Evolutionary conservation across 2,888 invertebrate genomes (phyloP).

Genomic region (Trichopoda pennipes): DNA sequence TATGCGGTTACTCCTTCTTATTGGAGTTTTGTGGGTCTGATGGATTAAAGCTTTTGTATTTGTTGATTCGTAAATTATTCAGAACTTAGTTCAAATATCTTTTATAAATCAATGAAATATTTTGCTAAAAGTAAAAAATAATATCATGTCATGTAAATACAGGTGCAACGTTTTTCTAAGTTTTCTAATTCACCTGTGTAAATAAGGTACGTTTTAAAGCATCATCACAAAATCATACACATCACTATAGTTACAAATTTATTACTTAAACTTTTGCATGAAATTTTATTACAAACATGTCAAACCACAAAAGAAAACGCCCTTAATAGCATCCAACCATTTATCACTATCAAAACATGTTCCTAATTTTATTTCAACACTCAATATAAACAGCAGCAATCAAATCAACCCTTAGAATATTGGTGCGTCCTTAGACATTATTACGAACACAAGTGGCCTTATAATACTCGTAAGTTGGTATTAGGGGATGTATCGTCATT

Average conservation of each 20-base stretch:
- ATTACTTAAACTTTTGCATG: neutral
- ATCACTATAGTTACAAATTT: constrained; percentile 16
- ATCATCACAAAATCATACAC: constrained; percentile 17
- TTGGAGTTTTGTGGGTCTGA: no score
- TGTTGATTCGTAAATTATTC: no score
- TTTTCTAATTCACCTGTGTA: constrained; percentile 27
- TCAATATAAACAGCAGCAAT: neutral
- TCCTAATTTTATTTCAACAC: constrained; percentile 1
- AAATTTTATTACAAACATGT: neutral
- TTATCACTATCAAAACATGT: neutral
- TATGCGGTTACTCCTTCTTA: no score
- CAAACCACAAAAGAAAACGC: constrained; percentile 1
- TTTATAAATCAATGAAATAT: neutral
- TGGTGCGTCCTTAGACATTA: constrained; percentile 8
- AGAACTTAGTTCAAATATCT: no score
- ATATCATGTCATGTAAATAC: constrained; percentile 5
- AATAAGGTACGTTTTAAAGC: neutral
- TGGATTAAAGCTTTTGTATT: no score
- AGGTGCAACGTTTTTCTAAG: constrained; percentile 9
- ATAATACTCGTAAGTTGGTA: neutral
- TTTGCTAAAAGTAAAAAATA: neutral
- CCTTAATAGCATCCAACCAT: neutral
- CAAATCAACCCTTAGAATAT: neutral
- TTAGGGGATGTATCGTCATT: constrained; percentile 9
- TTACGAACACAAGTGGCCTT: constrained; percentile 31